Evolutionary conservation across 2,888 invertebrate species (phyloP).

Genomic region (Drosophila rubida): DNA sequence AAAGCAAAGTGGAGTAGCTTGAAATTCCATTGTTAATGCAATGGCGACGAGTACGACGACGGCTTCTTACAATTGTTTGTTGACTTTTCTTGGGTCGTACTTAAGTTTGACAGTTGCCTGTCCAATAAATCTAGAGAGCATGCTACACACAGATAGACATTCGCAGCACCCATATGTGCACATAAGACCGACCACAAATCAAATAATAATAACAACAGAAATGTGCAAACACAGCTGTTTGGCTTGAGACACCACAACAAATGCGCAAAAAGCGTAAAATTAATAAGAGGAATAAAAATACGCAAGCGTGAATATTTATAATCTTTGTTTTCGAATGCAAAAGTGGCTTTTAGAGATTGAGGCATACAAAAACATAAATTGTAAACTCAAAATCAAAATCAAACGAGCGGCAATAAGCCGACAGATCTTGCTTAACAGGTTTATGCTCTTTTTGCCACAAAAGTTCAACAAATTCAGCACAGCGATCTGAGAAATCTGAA

Average conservation of each 20-base stretch:
- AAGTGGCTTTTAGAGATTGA: conserved; percentile 24
- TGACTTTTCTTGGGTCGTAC: conserved; percentile 38
- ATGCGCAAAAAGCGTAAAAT: conserved; percentile 28
- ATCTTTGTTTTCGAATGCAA: conserved; percentile 13
- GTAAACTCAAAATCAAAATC: no score
- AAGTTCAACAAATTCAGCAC: conserved; percentile 69
- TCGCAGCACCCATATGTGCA: background rate
- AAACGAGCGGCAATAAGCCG: conserved; percentile 19
- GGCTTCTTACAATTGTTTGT: conserved; percentile 38
- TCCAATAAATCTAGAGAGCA: conserved; percentile 57
- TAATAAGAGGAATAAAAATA: conserved; percentile 11
- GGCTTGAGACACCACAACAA: conserved; percentile 1
- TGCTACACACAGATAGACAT: conserved; percentile 9
- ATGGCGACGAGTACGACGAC: conserved; percentile 36
- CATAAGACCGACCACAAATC: conserved; percentile 16
- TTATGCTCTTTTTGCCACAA: conserved; percentile 51
- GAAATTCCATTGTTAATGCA: conserved; percentile 63
- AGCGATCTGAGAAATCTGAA: conserved; percentile 26
- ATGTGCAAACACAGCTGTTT: conserved; percentile 72
- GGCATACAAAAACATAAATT: conserved; percentile 48
- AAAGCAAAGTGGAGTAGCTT: conserved; percentile 47
- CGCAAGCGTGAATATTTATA: conserved; percentile 26
- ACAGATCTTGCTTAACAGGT: conserved; percentile 67
- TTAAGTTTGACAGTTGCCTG: conserved; percentile 51
- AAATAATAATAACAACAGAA: conserved; percentile 28